These are phyloP conservation scores for Herminia tarsipennalis DNA, from an alignment of 2,888 invertebrate genomes.

Conservation along the genomic window DNA sequence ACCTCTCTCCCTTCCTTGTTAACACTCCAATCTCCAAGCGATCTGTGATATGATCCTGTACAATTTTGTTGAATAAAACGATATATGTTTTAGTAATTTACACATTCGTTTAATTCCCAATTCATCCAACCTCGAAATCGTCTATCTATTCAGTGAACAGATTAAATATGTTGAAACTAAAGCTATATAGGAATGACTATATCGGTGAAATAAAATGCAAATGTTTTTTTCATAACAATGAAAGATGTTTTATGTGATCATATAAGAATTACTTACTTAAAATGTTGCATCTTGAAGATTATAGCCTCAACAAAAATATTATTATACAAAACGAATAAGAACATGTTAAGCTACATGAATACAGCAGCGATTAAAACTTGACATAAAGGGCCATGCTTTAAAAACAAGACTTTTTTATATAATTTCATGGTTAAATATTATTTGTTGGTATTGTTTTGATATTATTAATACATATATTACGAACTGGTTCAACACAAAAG, in stretches of 20 bases:
- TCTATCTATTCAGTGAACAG: not conserved
- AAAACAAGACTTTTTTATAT: not conserved
- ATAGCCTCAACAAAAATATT: not conserved
- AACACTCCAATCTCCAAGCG: slow-evolving; percentile 61
- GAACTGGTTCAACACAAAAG: slow-evolving; percentile 1
- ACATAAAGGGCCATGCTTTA: not conserved
- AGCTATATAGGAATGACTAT: slow-evolving; percentile 9
- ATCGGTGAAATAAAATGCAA: slow-evolving; percentile 12
- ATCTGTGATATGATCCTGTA: slow-evolving; percentile 79
- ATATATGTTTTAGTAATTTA: slow-evolving; percentile 59
- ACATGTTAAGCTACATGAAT: not conserved
- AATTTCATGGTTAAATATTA: not conserved
- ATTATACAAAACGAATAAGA: not conserved
- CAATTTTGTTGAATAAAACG: slow-evolving; percentile 66
- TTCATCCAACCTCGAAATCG: not conserved
- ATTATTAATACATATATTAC: too few species aligned
- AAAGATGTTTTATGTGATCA: slow-evolving; percentile 1
- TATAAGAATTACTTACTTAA: slow-evolving; percentile 4
- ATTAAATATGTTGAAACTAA: not conserved
- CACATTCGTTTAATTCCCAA: slow-evolving; percentile 31
- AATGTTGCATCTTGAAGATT: not conserved
- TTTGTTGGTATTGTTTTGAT: not conserved
- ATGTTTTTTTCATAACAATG: slow-evolving; percentile 12
- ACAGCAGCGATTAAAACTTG: too few species aligned
- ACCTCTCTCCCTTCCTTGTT: slow-evolving; percentile 45